A percentile compares a stretch with the other conserved stretches of the same genome.
Evolutionary conservation across 2,797 vertebrate species (phyloP).

Genomic region (Sebastes kiyomatsui): DNA sequence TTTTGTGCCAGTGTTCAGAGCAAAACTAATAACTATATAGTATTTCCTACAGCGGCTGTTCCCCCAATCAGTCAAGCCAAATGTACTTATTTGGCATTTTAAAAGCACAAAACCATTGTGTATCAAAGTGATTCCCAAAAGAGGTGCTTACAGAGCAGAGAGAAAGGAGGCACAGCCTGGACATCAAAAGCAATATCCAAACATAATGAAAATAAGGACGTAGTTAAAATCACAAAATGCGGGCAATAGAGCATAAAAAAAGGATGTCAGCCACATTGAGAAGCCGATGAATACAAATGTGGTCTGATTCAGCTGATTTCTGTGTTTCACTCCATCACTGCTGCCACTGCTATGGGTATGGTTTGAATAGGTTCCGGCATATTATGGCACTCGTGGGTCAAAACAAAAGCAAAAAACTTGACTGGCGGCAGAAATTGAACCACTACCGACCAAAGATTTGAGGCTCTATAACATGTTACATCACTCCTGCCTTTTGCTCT

Average conservation of each 20-base stretch:
- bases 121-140: constrained; percentile 16
- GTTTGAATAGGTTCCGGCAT: neutral
- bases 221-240: constrained; percentile 1
- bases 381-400: neutral
- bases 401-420: neutral
- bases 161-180: neutral
- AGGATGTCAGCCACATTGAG: neutral
- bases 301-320: constrained; percentile 4
- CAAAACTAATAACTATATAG: neutral
- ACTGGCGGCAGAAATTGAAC: neutral
- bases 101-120: neutral
- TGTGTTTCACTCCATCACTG: neutral
- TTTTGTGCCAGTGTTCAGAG: neutral
- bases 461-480: neutral
- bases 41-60: neutral
- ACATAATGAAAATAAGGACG: neutral
- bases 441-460: neutral
- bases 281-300: constrained; percentile 12
- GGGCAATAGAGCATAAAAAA: constrained; percentile 1
- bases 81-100: constrained; percentile 15
- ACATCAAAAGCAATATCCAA: constrained; percentile 9
- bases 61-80: neutral
- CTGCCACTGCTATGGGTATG: neutral
- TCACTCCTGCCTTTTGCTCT: neutral
- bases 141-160: constrained; percentile 18